Base-by-base conservation (phyloP, 2,888 invertebrate genomes). In the Tigriopus californicus region DNA sequence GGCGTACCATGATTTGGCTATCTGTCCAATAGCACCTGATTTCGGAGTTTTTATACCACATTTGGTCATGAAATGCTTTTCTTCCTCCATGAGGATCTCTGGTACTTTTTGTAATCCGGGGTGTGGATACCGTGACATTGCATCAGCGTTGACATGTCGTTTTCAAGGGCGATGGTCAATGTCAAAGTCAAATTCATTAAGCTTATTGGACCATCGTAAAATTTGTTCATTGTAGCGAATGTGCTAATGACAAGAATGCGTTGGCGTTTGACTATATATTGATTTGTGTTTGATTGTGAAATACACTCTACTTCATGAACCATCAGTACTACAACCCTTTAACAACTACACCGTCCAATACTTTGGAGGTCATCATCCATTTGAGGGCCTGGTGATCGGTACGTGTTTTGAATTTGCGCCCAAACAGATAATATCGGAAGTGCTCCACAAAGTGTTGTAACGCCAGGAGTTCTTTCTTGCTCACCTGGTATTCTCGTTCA, bases 341-440 rank as follows among this genome's bases (percentile, higher is more conserved):
- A n/a, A n/a, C n/a, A n/a, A n/a, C n/a, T n/a, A n/a, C n/a, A n/a
- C 20, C 15, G 24, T n/a, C 25, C 8, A 24, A 15, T 18, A 10
- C 25, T 13, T 8, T 15, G 10, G 15, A 20, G n/a, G 18, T 13
- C 18, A 52, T 24, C 10, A 24, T 18, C 53, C 48, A 48, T 48
- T 52, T n/a, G 8, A 52, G 53, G 8, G 53, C 18, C 25, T 52
- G 53, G 22, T 24, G 24, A 24, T 52, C 53, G 10, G 53, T 52
- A 11, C 24, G n/a, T 10, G 25, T 10, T 6, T 10, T 8, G 24
- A 52, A 52, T 10, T 52, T 15, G 11, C 53, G 18, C 10, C 20
- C 20, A 22, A 20, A 10, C 10, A 52, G 25, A 24, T 24, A 52
- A 33, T 52, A 52, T 15, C 25, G 18, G 53, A 52, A 52, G 8